Percentiles rank a stretch among this genome's conserved stretches.
Conservation (phyloP, 2,797 vertebrate species). For the Sebastes miniatus region DNA sequence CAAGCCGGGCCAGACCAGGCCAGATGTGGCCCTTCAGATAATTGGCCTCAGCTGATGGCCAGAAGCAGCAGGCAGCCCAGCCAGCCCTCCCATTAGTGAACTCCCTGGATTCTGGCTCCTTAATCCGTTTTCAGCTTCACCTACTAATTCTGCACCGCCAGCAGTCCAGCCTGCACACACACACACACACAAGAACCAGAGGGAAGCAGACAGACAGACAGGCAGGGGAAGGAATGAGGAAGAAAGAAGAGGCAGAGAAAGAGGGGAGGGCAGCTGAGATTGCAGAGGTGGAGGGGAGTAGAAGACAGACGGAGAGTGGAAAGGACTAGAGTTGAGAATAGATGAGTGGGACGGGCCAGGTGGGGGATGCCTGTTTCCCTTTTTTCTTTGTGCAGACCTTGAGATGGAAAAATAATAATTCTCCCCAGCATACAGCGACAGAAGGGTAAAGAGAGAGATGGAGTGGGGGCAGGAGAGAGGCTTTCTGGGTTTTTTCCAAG, state of each 20-base stretch:
- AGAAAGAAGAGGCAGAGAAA: slow-evolving; percentile 2
- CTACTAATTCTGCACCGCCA: slow-evolving; percentile 58
- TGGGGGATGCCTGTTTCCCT: background rate
- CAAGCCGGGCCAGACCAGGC: slow-evolving; percentile 25
- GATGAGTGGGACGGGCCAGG: slow-evolving; percentile 35
- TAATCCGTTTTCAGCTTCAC: slow-evolving; percentile 67
- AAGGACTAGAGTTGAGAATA: slow-evolving; percentile 13
- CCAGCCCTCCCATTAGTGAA: slow-evolving; percentile 57
- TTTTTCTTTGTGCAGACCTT: slow-evolving; percentile 27
- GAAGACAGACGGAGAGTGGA: slow-evolving; percentile 22
- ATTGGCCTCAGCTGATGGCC: slow-evolving; percentile 70
- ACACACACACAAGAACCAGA: background rate
- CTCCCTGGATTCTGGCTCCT: slow-evolving; percentile 58
- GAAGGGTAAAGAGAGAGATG: slow-evolving; percentile 1
- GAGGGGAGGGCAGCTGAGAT: background rate
- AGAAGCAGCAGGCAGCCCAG: slow-evolving; percentile 52
- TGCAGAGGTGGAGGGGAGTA: slow-evolving; percentile 10
- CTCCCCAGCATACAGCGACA: slow-evolving; percentile 44
- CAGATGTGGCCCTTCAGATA: slow-evolving; percentile 66
- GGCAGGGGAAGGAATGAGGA: slow-evolving; percentile 18
- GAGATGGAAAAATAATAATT: slow-evolving; percentile 72
- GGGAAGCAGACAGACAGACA: slow-evolving; percentile 14
- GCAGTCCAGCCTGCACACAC: slow-evolving; percentile 18
- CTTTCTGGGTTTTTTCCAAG: slow-evolving; percentile 54
- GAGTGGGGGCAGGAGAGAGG: slow-evolving; percentile 31